Base-by-base conservation (phyloP, 1,140 invertebrate species). In the Arctopsyche grandis region DNA sequence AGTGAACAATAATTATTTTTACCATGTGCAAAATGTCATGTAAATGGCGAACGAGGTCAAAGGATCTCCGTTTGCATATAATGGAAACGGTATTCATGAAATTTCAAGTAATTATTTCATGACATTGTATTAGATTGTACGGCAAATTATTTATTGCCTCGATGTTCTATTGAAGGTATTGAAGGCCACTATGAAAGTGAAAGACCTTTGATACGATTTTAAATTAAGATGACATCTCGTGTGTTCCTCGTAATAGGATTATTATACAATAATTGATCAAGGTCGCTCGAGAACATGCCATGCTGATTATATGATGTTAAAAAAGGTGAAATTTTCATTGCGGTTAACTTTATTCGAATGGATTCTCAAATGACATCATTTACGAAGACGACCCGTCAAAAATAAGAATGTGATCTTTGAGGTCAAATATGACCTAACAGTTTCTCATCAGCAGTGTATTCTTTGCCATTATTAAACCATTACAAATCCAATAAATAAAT, bases 391-490 rank as follows among this genome's bases (percentile, higher is more conserved):
- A 60, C 10, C 24, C 22, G 63, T 66, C 63, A 66, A 66, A 66
- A 66, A 26, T 66, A 22, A 22, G 24, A 26, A 66, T 66, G 63
- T 66, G 63, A 66, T 66, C 63, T 66, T 66, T 66, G 22, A 66
- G 63, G 63, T 66, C 63, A 66, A 66, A 66, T 66, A 66, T 66
- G 63, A 66, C 19, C 63, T 66, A 66, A 66, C 63, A 66, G 21
- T 22, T 22, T 26, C 63, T 29, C 22, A 24, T 66, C 24, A 22
- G 14, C 63, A 66, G 24, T 22, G 24, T 22, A 26, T 66, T 26
- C 24, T 19, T 60, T 9, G 56, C 1, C 19, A 21, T 9, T 38
- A 19, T 60, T 60, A 60, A 60, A 60, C 19, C 56, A 21, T 21
- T 60, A 21, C 16, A 19, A 16, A 19, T 60, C 19, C 21, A 21